Evolutionary conservation across 2,113 vertebrate species (phyloP), one percentile per base, ranked within the genome.

Genomic region (Clarias gariepinus): DNA sequence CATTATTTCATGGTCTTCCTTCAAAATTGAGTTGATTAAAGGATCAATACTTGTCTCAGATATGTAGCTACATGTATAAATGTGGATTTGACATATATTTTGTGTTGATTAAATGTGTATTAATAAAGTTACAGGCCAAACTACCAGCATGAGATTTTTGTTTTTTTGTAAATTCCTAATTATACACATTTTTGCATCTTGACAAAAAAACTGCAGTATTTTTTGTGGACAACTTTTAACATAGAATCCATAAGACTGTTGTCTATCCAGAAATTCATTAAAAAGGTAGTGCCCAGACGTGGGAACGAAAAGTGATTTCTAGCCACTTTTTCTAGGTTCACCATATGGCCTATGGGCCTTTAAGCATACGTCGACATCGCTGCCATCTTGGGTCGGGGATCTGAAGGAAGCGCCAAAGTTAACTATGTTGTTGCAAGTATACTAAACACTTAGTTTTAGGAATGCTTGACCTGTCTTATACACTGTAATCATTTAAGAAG

Each of bases 161-260:
- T 71, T 71, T 73, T 73, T 58, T 84, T 69, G 53, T 18, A 8
- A 28, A 66, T 71, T 84, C 30, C 28, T 25, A 73, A 9, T 84
- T 73, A 57, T 84, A 66, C 12, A 84, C 66, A 52, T 66, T 71
- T 69, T 33, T 73, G 4, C 3, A 21, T 41, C 7, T 1, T 73
- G 69, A 73, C 28, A 41, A 73, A 73, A 73, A 83, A 84, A 84
- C 82, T 84, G 63, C 82, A 71, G 63, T 47, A 71, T 84, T n/a
- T 57, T 84, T 84, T 84, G 82, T 28, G n/a, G 78, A 83, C 25
- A 83, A 83, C 82, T 28, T 83, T 83, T 83, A 83, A 83, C 82
- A 83, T 25, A 30, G 57, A 36, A 36, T 36, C 3, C 33, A 36
- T 36, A 36, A 36, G 33, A n/a, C n/a, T n/a, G n/a, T n/a, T n/a